Evolutionary conservation across 1,140 invertebrate genomes (phyloP).

Genomic region (Drosophila santomea): DNA sequence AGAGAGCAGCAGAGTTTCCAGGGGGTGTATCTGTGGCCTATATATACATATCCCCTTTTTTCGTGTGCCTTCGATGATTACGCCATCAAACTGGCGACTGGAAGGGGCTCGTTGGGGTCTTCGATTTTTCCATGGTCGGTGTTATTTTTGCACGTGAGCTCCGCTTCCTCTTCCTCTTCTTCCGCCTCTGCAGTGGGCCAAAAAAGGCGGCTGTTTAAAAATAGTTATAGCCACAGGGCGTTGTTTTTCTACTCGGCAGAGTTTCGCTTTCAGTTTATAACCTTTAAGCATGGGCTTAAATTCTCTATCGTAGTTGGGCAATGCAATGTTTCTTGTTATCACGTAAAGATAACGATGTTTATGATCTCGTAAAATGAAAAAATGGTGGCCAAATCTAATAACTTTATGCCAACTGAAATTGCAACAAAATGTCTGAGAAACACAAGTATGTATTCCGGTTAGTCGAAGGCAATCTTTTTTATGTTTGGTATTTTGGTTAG

Average conservation of each 20-base stretch:
- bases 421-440: background rate
- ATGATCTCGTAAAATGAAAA: no score
- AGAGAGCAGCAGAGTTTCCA: constrained; percentile 37
- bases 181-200: constrained; percentile 27
- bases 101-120: constrained; percentile 20
- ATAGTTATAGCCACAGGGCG: constrained; percentile 36
- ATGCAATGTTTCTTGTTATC: no score
- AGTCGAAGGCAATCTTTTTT: background rate
- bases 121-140: constrained; percentile 46
- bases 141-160: constrained; percentile 68
- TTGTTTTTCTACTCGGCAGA: constrained; percentile 25
- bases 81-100: constrained; percentile 55
- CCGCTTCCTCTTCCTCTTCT: constrained; percentile 16
- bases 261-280: constrained; percentile 12
- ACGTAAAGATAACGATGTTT: no score
- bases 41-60: constrained; percentile 9
- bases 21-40: constrained; percentile 28
- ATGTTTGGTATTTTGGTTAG: constrained; percentile 7
- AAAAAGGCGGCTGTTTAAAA: constrained; percentile 37
- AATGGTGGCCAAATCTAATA: no score
- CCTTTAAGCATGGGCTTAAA: constrained; percentile 11
- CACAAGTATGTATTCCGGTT: no score
- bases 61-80: constrained; percentile 42
- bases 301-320: background rate
- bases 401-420: background rate